phyloP scores from a whole-genome alignment of 1,140 invertebrate species.

The Heliconius himera region DNA sequence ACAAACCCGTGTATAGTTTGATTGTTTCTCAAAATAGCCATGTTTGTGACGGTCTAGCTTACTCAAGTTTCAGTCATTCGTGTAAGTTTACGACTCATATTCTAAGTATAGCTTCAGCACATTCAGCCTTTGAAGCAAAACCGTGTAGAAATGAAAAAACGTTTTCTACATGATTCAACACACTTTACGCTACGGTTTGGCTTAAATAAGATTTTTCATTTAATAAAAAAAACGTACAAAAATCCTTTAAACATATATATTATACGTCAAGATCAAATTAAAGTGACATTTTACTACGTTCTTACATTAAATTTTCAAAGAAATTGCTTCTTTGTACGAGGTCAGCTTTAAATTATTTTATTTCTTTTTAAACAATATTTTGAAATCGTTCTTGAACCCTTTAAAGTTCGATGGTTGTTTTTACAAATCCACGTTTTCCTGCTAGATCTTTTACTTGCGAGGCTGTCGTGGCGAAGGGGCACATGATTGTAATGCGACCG shows the following conservation, averaged over 20 bases:
- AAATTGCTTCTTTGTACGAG: slow-evolving; percentile 6
- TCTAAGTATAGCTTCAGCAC: slow-evolving; percentile 37
- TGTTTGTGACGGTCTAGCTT: slow-evolving; percentile 37
- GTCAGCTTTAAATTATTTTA: background rate
- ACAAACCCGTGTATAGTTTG: slow-evolving; percentile 24
- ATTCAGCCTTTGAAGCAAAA: slow-evolving; percentile 34
- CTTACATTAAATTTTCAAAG: slow-evolving; percentile 15
- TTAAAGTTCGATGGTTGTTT: background rate
- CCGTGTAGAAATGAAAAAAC: slow-evolving; percentile 7
- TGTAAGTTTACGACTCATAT: slow-evolving; percentile 43
- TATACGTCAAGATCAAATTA: slow-evolving; percentile 19
- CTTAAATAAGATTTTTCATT: too few species aligned
- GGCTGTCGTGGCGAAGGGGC: too few species aligned
- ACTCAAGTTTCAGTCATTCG: slow-evolving; percentile 43
- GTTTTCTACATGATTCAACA: slow-evolving; percentile 27
- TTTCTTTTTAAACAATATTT: background rate
- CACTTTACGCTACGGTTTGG: background rate
- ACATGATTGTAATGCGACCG: too few species aligned
- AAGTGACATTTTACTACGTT: slow-evolving; percentile 1
- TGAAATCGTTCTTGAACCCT: slow-evolving; percentile 15
- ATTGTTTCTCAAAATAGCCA: slow-evolving; percentile 31
- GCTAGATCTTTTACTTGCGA: background rate
- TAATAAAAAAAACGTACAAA: too few species aligned
- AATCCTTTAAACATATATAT: background rate
- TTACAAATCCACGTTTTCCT: background rate